Evolutionary conservation across 2,797 vertebrate genomes (phyloP).

Genomic region (Semotilus atromaculatus): DNA sequence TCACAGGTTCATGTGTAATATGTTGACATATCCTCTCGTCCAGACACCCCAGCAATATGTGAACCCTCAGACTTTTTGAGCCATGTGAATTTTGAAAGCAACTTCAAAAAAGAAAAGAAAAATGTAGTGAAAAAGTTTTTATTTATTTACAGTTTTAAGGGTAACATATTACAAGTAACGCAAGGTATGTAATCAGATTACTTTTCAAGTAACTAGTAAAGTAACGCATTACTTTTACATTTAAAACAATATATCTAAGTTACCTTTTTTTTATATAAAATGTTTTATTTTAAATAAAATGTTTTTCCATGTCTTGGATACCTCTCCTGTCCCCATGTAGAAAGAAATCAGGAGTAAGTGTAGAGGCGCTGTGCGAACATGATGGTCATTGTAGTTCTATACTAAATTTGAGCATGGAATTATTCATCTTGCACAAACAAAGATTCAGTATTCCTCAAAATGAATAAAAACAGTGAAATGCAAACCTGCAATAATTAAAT

Average conservation of each 20-base stretch:
- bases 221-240: neutral
- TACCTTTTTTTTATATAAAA: neutral
- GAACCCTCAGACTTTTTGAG: neutral
- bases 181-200: neutral
- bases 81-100: neutral
- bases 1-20: conserved; percentile 66
- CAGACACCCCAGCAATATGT: neutral
- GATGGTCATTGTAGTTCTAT: too few species aligned
- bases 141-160: neutral
- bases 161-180: neutral
- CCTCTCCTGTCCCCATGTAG: neutral
- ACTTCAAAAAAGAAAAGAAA: neutral
- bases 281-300: neutral
- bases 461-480: too few species aligned
- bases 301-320: neutral
- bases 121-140: neutral
- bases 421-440: too few species aligned
- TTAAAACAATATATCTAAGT: neutral
- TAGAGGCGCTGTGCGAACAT: neutral
- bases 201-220: neutral
- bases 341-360: neutral
- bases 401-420: too few species aligned
- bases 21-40: conserved; percentile 47
- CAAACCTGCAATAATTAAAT: too few species aligned
- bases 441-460: too few species aligned